Percentiles rank a stretch among this genome's conserved stretches.
These are phyloP conservation scores for Chrysomallon squamiferum DNA, from an alignment of 1,140 invertebrate species.

Conservation along the genomic window DNA sequence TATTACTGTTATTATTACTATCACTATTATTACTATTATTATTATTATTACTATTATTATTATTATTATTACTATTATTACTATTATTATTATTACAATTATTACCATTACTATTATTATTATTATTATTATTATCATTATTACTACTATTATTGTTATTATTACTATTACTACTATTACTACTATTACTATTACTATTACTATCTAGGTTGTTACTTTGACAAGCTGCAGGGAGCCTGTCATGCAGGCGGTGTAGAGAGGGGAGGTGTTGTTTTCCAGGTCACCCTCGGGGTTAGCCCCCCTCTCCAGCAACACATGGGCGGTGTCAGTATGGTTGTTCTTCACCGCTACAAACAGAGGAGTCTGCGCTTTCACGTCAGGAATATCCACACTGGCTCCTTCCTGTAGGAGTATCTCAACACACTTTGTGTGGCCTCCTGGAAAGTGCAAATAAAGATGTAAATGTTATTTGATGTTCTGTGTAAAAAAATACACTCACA, in stretches of 20 bases:
- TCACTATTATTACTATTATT: too few relatives aligned
- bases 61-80: too few relatives aligned
- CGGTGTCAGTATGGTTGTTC: constrained; percentile 35
- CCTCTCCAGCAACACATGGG: constrained; percentile 16
- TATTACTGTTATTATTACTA: too few relatives aligned
- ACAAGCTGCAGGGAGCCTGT: constrained; percentile 14
- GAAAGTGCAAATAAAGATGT: constrained; percentile 1
- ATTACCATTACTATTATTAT: too few relatives aligned
- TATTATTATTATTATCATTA: too few relatives aligned
- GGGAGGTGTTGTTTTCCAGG: constrained; percentile 19
- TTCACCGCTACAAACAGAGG: constrained; percentile 52
- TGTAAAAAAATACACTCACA: not conserved
- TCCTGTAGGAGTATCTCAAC: constrained; percentile 31
- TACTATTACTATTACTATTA: too few relatives aligned
- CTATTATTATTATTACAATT: too few relatives aligned
- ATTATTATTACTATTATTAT: too few relatives aligned
- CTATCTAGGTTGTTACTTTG: too few relatives aligned
- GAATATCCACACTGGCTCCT: constrained; percentile 38
- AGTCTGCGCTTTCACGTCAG: constrained; percentile 54
- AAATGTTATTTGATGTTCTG: not conserved
- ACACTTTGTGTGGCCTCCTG: constrained; percentile 45
- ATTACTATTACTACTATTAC: too few relatives aligned
- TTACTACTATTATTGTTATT: too few relatives aligned
- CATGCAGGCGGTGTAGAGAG: constrained; percentile 32
- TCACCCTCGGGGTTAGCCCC: constrained; percentile 37